phyloP scores from a whole-genome alignment of 2,797 vertebrate species.

The Onychomys arenicola region DNA sequence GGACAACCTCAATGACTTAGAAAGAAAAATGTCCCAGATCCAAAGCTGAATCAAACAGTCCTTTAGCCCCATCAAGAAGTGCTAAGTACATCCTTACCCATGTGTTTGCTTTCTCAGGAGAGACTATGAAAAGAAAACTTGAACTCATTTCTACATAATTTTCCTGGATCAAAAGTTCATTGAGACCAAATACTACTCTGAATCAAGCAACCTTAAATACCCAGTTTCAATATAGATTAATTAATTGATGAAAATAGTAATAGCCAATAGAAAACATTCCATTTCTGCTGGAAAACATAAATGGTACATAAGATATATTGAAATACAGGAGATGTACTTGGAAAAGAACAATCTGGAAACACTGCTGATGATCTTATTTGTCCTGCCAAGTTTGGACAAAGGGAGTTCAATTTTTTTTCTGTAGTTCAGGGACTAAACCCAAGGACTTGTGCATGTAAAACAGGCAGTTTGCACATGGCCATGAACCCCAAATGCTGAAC shows the following conservation, averaged over 20 bases:
- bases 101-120: slow-evolving; percentile 45
- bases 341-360: slow-evolving; percentile 1
- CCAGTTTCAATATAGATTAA: background rate
- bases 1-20: slow-evolving; percentile 64
- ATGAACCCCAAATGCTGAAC: background rate
- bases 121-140: slow-evolving; percentile 38
- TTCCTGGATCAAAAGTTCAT: slow-evolving; percentile 8
- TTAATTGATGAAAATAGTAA: slow-evolving; percentile 28
- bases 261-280: background rate
- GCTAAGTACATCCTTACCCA: background rate
- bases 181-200: slow-evolving; percentile 19
- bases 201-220: slow-evolving; percentile 8
- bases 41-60: background rate
- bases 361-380: slow-evolving; percentile 1
- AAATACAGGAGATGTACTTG: background rate
- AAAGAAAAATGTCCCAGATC: slow-evolving; percentile 35
- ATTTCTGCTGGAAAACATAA: background rate
- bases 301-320: background rate
- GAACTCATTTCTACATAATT: background rate
- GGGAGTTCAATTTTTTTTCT: background rate
- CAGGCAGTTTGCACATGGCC: background rate
- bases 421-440: background rate
- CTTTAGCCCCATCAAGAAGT: background rate
- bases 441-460: background rate
- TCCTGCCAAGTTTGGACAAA: background rate